Evolutionary conservation across 2,888 invertebrate species (phyloP), one percentile per base, ranked within the genome.

Genomic region (Eupithecia subumbrata): DNA sequence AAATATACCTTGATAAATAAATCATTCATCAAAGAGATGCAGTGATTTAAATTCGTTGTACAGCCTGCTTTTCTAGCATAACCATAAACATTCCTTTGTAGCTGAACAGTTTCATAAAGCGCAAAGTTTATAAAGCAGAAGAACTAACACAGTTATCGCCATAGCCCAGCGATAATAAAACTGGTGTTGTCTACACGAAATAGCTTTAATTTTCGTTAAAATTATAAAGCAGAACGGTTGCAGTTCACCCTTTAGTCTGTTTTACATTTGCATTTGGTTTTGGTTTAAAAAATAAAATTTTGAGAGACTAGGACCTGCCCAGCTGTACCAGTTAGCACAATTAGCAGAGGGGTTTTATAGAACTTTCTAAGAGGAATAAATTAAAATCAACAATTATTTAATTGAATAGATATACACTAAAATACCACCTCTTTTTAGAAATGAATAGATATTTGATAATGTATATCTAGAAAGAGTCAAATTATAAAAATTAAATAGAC

Each of bases 151-250:
- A 25, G 37, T 22, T 37, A 70, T 56, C 56, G 34, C 52, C 18
- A 34, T 34, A 34, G 34, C 9, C 16, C 64, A 64, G 64, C 0
- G 64, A 9, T 34, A 34, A 34, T 34, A 64, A 64, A 64, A 34
- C 22, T 64, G 16, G 64, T 34, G 16, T 34, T 64, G 7, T 18
- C 64, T 34, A 34, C 30, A 64, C 64, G 2, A 22, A 56, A n/a
- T 56, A 56, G 34, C 30, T 12, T 64, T 64, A 64, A 34, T 64
- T 30, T 64, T 4, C 16, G 30, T 34, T 37, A 56, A 56, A 60
- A 60, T 40, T 60, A 71, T 16, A 22, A 71, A 40, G 40, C 60
- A 25, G 56, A 71, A 60, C 70, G 60, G 60, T 2, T 71, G 60
- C 70, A 71, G 12, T 60, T 5, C 25, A 52, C 34, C 9, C 14